These are phyloP conservation scores for Lycocerus yunnanus DNA, from an alignment of 2,888 invertebrate species.

Conservation along the genomic window DNA sequence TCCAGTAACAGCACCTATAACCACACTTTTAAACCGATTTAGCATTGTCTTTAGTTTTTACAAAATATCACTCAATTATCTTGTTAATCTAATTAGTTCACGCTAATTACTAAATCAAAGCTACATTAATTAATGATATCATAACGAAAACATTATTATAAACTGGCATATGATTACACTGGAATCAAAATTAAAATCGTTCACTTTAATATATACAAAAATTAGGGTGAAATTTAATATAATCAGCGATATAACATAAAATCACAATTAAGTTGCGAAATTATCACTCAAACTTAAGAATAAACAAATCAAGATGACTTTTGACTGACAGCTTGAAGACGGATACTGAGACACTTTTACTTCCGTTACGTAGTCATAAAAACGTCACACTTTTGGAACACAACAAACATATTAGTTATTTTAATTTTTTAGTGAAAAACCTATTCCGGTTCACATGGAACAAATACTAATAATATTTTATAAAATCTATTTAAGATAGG, in stretches of 20 bases:
- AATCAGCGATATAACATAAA: background rate
- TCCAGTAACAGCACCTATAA: slow-evolving; percentile 66
- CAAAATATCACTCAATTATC: background rate
- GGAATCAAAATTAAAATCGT: background rate
- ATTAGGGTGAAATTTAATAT: background rate
- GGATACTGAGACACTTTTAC: background rate
- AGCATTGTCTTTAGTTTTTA: slow-evolving; percentile 57
- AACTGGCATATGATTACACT: background rate
- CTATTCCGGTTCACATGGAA: background rate
- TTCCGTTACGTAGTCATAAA: slow-evolving; percentile 6
- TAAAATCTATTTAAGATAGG: background rate
- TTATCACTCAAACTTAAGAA: background rate
- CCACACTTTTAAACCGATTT: slow-evolving; percentile 64
- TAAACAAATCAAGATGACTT: background rate
- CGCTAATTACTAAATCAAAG: background rate
- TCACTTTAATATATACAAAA: background rate
- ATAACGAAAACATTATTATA: background rate
- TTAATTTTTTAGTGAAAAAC: background rate
- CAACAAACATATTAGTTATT: background rate
- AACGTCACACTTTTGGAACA: background rate
- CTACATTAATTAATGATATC: background rate
- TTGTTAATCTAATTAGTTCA: background rate
- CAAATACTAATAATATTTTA: background rate
- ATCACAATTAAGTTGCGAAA: background rate
- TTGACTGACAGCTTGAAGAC: background rate